These are phyloP conservation scores for Sisyra terminalis DNA, from an alignment of 2,888 invertebrate species.

Conservation along the genomic window DNA sequence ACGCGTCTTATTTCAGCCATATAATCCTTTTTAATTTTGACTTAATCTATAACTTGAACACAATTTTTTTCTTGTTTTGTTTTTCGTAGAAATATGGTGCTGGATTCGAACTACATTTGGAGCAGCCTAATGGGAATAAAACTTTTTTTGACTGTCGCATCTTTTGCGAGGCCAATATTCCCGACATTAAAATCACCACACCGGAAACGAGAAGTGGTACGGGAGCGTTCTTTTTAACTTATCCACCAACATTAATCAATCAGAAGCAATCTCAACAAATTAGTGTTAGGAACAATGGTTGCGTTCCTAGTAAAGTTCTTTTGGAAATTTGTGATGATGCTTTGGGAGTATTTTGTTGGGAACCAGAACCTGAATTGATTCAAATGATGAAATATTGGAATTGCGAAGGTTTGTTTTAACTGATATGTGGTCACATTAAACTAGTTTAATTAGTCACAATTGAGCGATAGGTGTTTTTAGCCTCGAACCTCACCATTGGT, in stretches of 20 bases:
- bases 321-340: background rate
- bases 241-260: background rate
- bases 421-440: no score
- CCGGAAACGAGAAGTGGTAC: background rate
- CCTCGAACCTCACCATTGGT: no score
- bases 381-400: background rate
- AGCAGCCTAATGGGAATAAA: background rate
- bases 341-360: background rate
- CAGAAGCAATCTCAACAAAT: background rate
- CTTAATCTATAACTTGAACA: no score
- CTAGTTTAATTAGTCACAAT: no score
- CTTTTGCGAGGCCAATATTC: background rate
- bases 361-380: background rate
- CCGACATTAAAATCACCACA: background rate
- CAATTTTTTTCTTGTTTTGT: no score
- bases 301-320: background rate
- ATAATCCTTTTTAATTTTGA: no score
- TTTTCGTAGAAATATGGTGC: slow-evolving; percentile 4
- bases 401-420: background rate
- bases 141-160: background rate
- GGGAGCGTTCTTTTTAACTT: background rate
- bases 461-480: no score
- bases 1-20: no score
- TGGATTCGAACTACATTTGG: background rate
- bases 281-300: background rate